Percentiles rank a stretch among this genome's conserved stretches.
Conservation (phyloP, 2,888 invertebrate genomes). For the Eremobia ochroleuca region DNA sequence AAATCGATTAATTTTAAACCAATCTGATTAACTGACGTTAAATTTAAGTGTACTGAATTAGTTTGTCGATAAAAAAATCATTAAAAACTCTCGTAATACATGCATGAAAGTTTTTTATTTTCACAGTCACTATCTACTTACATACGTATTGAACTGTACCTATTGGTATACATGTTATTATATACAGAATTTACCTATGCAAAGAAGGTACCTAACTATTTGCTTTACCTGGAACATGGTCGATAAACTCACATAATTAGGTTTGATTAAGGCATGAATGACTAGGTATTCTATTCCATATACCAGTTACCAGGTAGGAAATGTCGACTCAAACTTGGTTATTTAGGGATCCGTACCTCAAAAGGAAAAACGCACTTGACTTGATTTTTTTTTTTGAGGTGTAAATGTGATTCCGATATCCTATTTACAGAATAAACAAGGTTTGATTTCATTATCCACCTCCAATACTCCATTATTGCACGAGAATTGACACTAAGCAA, state of each 20-base stretch:
- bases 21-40: slow-evolving; percentile 18
- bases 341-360: too few relatives aligned
- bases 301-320: too few relatives aligned
- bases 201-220: neutral
- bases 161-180: neutral
- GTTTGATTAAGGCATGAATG: neutral
- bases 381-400: too few relatives aligned
- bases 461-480: neutral
- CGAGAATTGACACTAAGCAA: neutral
- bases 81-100: slow-evolving; percentile 38
- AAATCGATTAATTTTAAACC: slow-evolving; percentile 26
- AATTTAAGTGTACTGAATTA: slow-evolving; percentile 29
- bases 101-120: slow-evolving; percentile 14
- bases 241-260: neutral
- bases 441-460: neutral
- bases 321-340: too few relatives aligned
- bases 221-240: neutral
- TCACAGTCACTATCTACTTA: neutral
- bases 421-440: neutral
- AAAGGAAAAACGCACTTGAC: too few relatives aligned
- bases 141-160: neutral
- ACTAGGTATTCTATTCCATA: neutral
- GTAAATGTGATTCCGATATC: neutral
- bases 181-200: neutral
- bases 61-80: slow-evolving; percentile 23